Conservation (phyloP, 2,113 vertebrate genomes). For the Rynchops niger region DNA sequence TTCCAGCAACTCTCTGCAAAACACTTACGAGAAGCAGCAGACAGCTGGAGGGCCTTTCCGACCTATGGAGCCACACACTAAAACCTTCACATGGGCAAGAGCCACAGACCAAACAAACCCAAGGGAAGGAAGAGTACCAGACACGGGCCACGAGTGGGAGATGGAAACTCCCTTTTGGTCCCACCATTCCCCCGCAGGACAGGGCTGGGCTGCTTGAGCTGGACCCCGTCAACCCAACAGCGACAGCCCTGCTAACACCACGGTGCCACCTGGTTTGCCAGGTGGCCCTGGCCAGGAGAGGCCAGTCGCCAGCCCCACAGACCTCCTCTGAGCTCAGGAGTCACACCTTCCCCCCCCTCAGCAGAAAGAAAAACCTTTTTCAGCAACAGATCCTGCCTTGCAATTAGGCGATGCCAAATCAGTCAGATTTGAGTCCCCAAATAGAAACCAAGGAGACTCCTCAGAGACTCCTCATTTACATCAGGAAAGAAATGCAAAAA, state of each 20-base stretch:
- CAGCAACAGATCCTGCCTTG: neutral
- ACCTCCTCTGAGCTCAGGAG: rapidly evolving
- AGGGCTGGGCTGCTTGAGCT: neutral
- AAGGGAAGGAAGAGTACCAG: neutral
- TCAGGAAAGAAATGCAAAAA: conserved; percentile 36
- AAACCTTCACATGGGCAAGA: neutral
- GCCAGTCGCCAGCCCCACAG: neutral
- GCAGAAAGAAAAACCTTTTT: neutral
- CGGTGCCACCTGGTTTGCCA: neutral
- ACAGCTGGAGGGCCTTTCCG: neutral
- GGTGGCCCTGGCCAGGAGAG: neutral
- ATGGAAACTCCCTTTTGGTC: neutral
- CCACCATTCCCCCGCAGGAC: neutral
- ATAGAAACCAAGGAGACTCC: neutral
- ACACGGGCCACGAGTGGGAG: neutral
- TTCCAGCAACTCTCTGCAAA: neutral
- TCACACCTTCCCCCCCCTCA: neutral
- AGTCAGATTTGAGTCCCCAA: neutral
- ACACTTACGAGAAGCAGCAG: neutral
- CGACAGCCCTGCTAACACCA: neutral
- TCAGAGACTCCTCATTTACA: conserved; percentile 31
- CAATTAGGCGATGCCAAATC: neutral
- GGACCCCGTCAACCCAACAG: neutral
- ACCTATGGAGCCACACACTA: neutral
- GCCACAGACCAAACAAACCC: neutral